Base-by-base conservation (phyloP, 2,113 vertebrate genomes). In the Phalacrocorax brasilianus region DNA sequence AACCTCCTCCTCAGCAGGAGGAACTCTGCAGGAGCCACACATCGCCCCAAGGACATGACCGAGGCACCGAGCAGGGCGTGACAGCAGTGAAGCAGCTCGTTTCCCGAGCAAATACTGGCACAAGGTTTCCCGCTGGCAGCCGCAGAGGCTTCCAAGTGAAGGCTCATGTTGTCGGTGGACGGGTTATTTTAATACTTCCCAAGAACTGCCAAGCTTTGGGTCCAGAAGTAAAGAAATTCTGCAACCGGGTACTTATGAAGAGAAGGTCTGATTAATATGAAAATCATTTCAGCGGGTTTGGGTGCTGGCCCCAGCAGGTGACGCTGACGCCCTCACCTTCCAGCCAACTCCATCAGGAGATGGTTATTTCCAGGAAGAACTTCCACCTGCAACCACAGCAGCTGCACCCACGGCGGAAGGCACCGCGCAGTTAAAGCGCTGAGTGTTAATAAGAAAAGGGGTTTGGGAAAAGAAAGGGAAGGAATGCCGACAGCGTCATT, bases 101-200 rank as follows among this genome's bases (percentile, higher is more conserved):
- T 66, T n/a, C 71, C 35, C 2, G 8, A 79, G 35, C 40, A 33
- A 56, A 56, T 20, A 44, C 26, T 2, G 1, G 17, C 42, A 38
- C 17, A 9, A 63, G 5, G 14, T 22, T 45, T 52, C 33, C 45
- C 30, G 32, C 27, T 14, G 18, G 20, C 70, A 71, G 28, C 27
- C 2, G 15, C 2, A 20, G 33, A 50, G 3, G 12, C 56, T 19
- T 78, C n/a, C 27, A 68, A 27, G 12, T 5, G 27, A 66, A 66
- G 53, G 32, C 7, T 56, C 2, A 0, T 1, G 1, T 5, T 59
- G 56, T 24, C 16, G 11, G 50, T 21, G 5, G 12, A 30, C 0
- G 4, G 16, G 49, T 8, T 44, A 27, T 56, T 62, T 52, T 45
- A 84, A 74, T 13, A 35, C 32, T 32, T 63, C 30, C 32, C 44